Percentiles rank a stretch among this genome's conserved stretches.
phyloP scores from a whole-genome alignment of 2,888 invertebrate genomes.

The Drosophila yooni region DNA sequence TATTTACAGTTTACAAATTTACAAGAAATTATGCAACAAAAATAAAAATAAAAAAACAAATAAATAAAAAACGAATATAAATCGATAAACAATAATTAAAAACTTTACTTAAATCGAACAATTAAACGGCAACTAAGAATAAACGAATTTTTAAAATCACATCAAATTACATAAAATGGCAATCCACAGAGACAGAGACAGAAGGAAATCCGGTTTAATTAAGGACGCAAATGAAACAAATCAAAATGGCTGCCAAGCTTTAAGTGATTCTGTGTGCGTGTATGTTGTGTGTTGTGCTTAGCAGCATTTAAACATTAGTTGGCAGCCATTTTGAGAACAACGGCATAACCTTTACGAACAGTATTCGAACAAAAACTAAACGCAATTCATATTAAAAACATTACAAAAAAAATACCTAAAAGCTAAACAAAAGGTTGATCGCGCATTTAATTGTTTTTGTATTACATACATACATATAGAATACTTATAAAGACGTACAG shows the following conservation, averaged over 20 bases:
- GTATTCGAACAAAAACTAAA: constrained; percentile 64
- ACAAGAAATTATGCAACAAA: constrained; percentile 59
- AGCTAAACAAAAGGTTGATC: constrained; percentile 71
- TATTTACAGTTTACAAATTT: constrained; percentile 82
- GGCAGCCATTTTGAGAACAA: constrained; percentile 55
- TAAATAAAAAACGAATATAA: constrained; percentile 27
- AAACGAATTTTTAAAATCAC: constrained; percentile 60
- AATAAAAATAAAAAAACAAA: constrained; percentile 9
- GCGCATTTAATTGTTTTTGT: constrained; percentile 71
- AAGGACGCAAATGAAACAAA: constrained; percentile 4
- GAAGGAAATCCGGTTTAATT: constrained; percentile 28
- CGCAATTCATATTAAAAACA: constrained; percentile 15
- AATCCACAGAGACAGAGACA: constrained; percentile 30
- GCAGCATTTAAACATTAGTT: constrained; percentile 52
- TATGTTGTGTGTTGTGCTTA: constrained; percentile 44
- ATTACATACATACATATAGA: constrained; percentile 34
- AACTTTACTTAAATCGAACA: constrained; percentile 29
- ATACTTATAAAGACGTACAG: constrained; percentile 21
- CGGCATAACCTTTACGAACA: constrained; percentile 66
- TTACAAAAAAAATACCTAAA: constrained; percentile 26
- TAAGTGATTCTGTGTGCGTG: constrained; percentile 40
- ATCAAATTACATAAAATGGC: constrained; percentile 38
- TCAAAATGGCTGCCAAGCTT: constrained; percentile 56
- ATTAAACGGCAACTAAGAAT: constrained; percentile 11
- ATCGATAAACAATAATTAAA: constrained; percentile 36